Percentiles rank a stretch among this genome's conserved stretches.
Evolutionary conservation across 1,140 invertebrate species (phyloP).

Genomic region (Cephus cinctus): DNA sequence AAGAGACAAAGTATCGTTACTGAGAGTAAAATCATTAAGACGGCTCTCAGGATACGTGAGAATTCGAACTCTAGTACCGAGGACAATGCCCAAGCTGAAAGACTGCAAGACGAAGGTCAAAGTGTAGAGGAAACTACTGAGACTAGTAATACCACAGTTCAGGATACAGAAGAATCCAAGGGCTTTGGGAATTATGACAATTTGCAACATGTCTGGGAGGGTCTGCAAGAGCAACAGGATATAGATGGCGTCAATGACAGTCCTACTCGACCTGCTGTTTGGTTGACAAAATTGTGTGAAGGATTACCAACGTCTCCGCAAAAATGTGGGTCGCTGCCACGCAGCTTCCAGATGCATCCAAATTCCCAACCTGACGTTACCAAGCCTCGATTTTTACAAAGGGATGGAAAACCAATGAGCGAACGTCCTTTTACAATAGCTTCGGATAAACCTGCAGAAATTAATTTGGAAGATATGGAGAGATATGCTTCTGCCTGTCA

Average conservation of each 20-base stretch:
- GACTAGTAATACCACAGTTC: neutral
- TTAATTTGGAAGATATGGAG: conserved; percentile 60
- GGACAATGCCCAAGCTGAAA: conserved; percentile 8
- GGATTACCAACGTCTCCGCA: conserved; percentile 54
- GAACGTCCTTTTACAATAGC: conserved; percentile 72
- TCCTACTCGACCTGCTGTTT: conserved; percentile 61
- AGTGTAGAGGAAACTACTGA: conserved; percentile 8
- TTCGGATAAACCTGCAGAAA: conserved; percentile 58
- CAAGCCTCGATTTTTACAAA: conserved; percentile 48
- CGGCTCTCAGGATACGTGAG: conserved; percentile 40
- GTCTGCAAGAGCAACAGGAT: conserved; percentile 27
- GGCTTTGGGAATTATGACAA: conserved; percentile 55
- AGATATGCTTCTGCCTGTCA: conserved; percentile 56
- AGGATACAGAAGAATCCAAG: conserved; percentile 8
- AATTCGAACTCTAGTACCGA: conserved; percentile 25
- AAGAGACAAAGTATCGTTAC: conserved; percentile 44
- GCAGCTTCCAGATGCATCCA: conserved; percentile 64
- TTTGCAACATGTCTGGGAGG: conserved; percentile 53
- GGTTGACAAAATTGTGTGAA: conserved; percentile 62
- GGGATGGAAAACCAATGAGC: conserved; percentile 51
- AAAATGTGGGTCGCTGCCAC: conserved; percentile 75
- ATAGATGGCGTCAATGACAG: conserved; percentile 41
- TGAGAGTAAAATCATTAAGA: conserved; percentile 43
- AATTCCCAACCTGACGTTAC: conserved; percentile 31
- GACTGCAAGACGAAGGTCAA: neutral